Evolutionary conservation across 2,888 invertebrate genomes (phyloP).

Genomic region (Cerastis rubricosa): DNA sequence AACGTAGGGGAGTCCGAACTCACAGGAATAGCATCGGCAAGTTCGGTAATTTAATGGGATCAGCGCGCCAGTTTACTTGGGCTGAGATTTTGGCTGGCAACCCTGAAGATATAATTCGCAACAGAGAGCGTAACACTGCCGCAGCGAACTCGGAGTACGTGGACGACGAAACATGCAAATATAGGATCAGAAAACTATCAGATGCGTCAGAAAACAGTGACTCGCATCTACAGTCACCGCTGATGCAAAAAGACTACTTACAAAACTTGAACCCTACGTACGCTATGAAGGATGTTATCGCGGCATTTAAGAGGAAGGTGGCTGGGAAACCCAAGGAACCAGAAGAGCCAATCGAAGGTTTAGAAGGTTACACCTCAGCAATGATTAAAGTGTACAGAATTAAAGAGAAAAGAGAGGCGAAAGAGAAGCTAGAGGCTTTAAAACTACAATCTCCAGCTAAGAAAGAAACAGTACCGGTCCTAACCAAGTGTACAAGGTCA

Average conservation of each 20-base stretch:
- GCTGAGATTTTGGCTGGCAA: slow-evolving; percentile 92
- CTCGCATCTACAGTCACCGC: slow-evolving; percentile 79
- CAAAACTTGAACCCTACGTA: slow-evolving; percentile 92
- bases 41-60: slow-evolving; percentile 89
- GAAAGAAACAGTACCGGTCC: slow-evolving; percentile 67
- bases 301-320: slow-evolving; percentile 91
- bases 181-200: slow-evolving; percentile 86
- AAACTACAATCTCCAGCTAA: slow-evolving; percentile 72
- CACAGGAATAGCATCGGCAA: slow-evolving; percentile 87
- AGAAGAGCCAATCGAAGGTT: slow-evolving; percentile 72
- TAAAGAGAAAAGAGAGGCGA: slow-evolving; percentile 86
- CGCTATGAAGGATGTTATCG: slow-evolving; percentile 93
- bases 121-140: slow-evolving; percentile 78
- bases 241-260: slow-evolving; percentile 87
- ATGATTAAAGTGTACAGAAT: slow-evolving; percentile 89
- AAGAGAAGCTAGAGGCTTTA: slow-evolving; percentile 79
- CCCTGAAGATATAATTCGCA: slow-evolving; percentile 92
- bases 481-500: slow-evolving; percentile 78
- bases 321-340: slow-evolving; percentile 78
- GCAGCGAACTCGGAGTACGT: slow-evolving; percentile 71
- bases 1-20: slow-evolving; percentile 85
- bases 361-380: slow-evolving; percentile 89
- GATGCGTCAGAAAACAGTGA: slow-evolving; percentile 83
- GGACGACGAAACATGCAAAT: slow-evolving; percentile 85
- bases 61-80: slow-evolving; percentile 92